These are phyloP conservation scores for Tangachromis dhanisi DNA, from an alignment of 2,113 vertebrate species.

Conservation along the genomic window DNA sequence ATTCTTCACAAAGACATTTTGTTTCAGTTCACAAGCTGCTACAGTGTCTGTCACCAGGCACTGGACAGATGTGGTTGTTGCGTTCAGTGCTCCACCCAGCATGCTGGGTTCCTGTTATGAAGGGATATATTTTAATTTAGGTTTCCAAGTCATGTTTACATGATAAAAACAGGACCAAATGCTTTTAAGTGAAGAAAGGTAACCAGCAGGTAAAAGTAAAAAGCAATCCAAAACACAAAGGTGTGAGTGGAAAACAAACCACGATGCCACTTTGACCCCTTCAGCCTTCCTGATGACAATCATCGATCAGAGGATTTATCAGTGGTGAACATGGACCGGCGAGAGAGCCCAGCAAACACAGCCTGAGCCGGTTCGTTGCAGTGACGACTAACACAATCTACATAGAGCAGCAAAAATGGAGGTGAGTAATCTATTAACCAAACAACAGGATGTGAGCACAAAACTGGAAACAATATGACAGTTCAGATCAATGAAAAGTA, in stretches of 20 bases:
- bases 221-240: neutral
- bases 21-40: neutral
- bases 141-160: neutral
- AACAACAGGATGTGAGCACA: neutral
- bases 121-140: neutral
- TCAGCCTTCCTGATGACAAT: neutral
- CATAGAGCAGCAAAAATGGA: neutral
- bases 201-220: neutral
- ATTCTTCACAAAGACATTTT: neutral
- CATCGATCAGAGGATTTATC: neutral
- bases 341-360: neutral
- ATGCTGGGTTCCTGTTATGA: neutral
- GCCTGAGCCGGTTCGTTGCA: neutral
- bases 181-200: neutral
- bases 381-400: neutral
- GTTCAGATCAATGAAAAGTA: neutral
- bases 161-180: neutral
- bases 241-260: neutral
- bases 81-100: accelerated
- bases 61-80: neutral
- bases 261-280: neutral
- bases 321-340: neutral
- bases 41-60: neutral
- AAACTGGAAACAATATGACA: neutral
- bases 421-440: neutral